Evolutionary conservation across 1,140 invertebrate species (phyloP), one percentile per base, ranked within the genome.

Genomic region (Danaus plexippus): DNA sequence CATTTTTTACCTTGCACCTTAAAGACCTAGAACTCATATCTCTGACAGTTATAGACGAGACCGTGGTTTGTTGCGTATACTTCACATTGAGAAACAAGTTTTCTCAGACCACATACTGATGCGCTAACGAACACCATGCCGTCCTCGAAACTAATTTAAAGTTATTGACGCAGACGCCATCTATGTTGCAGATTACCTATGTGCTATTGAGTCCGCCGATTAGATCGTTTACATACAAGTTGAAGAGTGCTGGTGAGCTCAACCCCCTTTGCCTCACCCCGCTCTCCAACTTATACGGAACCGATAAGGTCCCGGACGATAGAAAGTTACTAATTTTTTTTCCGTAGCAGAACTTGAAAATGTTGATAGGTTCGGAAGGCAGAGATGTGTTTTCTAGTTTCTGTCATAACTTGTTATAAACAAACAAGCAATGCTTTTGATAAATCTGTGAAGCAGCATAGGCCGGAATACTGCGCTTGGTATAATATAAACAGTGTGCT

Each of bases 201-300:
- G 5, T 43, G 11, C 43, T 53, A 15, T 15, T 44, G 13, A 46
- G 43, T 18, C 45, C 51, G 8, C 8, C 51, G 9, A 53, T 43
- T 5, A 53, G 43, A n/a, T 11, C 40, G n/a, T 13, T 51, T 51
- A 41, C 22, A 32, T 32, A 32, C 22, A 32, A 2, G 22, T 32
- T 32, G 22, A 32, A 32, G 22, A 32, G 22, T 51, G 32, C 9
- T 11, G 32, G 5, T 11, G 49, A 53, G 15, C 42, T 53, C 9
- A 54, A 7, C 44, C 52, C 52, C 9, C 52, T 44, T 11, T 54
- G 18, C 18, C 52, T 54, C 43, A 54, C 52, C 18, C 52, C 52
- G 11, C 52, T 47, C 2, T 40, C 15, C 43, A 46, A 46, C 18
- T 18, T 22, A 40, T 18, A 54, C 3, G 11, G 8, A 40, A 12